Conservation (phyloP, 1,140 invertebrate species). For the Sweltsa coloradensis region DNA sequence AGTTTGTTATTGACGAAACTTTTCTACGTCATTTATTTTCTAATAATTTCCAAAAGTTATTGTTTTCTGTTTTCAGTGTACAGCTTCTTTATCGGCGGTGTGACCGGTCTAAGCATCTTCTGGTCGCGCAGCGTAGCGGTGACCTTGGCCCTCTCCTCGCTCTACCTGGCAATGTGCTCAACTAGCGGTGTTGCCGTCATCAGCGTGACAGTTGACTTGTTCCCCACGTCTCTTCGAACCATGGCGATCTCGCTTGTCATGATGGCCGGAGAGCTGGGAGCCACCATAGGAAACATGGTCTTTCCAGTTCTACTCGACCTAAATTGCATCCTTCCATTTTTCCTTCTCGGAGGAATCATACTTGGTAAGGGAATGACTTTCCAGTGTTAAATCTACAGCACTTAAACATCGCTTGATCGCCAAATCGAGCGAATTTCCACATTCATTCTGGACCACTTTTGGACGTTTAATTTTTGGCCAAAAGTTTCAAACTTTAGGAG, state of each 20-base stretch:
- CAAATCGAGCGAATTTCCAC: no score
- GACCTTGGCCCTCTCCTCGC: background rate
- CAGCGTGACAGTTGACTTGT: background rate
- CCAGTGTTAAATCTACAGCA: no score
- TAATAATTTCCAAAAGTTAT: no score
- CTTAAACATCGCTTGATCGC: no score
- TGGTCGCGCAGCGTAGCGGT: background rate
- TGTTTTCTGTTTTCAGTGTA: background rate
- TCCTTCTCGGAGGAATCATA: background rate
- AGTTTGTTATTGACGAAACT: no score
- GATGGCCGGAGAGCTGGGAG: constrained; percentile 33
- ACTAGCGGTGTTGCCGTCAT: background rate
- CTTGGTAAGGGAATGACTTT: no score
- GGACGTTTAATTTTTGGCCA: no score
- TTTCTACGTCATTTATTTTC: no score
- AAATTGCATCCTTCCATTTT: background rate
- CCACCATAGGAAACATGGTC: constrained; percentile 31
- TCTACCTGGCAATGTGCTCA: background rate
- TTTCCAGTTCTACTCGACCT: constrained; percentile 32
- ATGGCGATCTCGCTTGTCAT: constrained; percentile 35
- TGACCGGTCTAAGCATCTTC: background rate
- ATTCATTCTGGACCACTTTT: no score
- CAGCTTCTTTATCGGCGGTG: background rate
- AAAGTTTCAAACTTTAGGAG: no score
- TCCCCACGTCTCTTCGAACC: constrained; percentile 15